Evolutionary conservation across 35 echinoderm and acorn worm genomes (phyloP).

Genomic region (Amphiura filiformis): DNA sequence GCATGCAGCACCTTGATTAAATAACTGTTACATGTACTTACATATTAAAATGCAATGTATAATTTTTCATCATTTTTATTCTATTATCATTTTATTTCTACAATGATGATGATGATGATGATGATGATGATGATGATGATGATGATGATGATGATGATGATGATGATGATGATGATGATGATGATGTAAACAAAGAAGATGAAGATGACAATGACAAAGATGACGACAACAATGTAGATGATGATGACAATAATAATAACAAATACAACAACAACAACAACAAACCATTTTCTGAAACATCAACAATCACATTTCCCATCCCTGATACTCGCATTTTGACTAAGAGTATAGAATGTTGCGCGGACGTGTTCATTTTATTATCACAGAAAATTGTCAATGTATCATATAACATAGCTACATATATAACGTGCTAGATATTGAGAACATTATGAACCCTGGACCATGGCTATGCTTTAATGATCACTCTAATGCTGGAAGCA

Average conservation of each 20-base stretch:
- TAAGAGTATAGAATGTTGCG: too few species aligned
- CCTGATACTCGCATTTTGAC: too few species aligned
- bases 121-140: slow-evolving; percentile 24
- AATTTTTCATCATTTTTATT: neutral
- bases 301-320: too few species aligned
- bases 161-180: slow-evolving; percentile 15
- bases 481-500: too few species aligned
- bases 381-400: too few species aligned
- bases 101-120: slow-evolving; percentile 22
- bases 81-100: neutral
- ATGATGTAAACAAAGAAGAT: slow-evolving; percentile 14
- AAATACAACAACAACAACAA: too few species aligned
- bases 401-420: too few species aligned
- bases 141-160: slow-evolving; percentile 27
- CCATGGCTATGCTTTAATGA: too few species aligned
- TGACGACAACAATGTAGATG: too few species aligned
- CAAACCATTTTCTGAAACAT: neutral
- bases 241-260: neutral
- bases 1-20: neutral
- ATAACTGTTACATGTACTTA: neutral
- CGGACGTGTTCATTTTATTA: too few species aligned
- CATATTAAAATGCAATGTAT: neutral
- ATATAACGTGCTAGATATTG: too few species aligned
- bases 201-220: neutral
- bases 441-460: too few species aligned